Evolutionary conservation across 1,140 invertebrate species (phyloP).

Genomic region (Procambarus clarkii): DNA sequence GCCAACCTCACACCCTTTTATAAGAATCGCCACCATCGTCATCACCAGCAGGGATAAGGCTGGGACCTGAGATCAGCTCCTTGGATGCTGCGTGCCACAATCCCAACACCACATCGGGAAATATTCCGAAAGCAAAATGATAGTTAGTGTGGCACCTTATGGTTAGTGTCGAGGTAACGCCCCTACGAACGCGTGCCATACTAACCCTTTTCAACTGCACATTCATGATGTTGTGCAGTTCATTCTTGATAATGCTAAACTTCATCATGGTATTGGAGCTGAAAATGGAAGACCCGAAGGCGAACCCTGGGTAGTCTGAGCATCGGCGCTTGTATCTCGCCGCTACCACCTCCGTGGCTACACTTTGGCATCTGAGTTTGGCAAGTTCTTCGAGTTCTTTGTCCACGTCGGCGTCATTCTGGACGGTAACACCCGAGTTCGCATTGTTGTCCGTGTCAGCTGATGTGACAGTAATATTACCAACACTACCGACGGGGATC

Average conservation of each 20-base stretch:
- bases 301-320: slow-evolving; percentile 93
- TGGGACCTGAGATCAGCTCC: too few relatives aligned
- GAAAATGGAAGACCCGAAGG: slow-evolving; percentile 93
- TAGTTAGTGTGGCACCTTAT: background rate
- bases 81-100: too few relatives aligned
- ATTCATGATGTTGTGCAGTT: slow-evolving; percentile 97
- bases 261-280: slow-evolving; percentile 98
- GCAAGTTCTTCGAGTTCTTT: slow-evolving; percentile 78
- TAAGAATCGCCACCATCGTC: background rate
- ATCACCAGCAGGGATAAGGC: too few relatives aligned
- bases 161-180: background rate
- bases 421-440: slow-evolving; percentile 1
- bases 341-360: slow-evolving; percentile 89
- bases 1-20: background rate
- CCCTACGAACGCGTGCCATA: slow-evolving; percentile 74
- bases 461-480: slow-evolving; percentile 49
- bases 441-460: slow-evolving; percentile 58
- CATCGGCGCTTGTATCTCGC: slow-evolving; percentile 88
- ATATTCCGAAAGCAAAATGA: background rate
- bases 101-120: too few relatives aligned
- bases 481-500: slow-evolving; percentile 47
- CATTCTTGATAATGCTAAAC: slow-evolving; percentile 96
- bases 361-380: slow-evolving; percentile 89
- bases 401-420: slow-evolving; percentile 47
- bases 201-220: slow-evolving; percentile 97